phyloP scores from a whole-genome alignment of 2,113 vertebrate species.

The Sapayoa aenigma region DNA sequence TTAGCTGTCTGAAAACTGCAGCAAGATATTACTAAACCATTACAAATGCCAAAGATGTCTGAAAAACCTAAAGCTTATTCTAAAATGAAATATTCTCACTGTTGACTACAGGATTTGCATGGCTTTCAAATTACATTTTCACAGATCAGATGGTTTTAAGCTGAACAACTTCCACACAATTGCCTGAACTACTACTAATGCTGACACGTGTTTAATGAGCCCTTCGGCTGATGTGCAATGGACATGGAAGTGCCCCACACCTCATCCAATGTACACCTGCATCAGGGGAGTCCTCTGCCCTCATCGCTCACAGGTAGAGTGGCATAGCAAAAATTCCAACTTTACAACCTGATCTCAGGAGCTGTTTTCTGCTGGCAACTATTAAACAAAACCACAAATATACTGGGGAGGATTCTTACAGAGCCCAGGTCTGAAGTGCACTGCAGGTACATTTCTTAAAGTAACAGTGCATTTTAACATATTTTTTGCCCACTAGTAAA shows the following conservation, averaged over 20 bases:
- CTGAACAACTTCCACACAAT: not conserved
- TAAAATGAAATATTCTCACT: not conserved
- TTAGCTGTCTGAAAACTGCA: not conserved
- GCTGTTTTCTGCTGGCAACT: not conserved
- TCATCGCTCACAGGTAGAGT: not conserved
- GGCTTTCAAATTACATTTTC: not conserved
- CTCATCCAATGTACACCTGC: rapidly evolving
- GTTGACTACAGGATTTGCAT: not conserved
- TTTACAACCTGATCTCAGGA: not conserved
- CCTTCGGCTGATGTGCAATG: not conserved
- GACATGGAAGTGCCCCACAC: not conserved
- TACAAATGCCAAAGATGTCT: not conserved
- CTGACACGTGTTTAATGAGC: not conserved
- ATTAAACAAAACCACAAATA: not conserved
- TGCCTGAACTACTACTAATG: not conserved
- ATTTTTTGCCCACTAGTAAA: not conserved
- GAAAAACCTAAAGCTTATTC: not conserved
- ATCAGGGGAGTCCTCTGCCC: not conserved
- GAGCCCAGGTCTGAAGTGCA: not conserved
- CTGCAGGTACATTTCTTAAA: not conserved
- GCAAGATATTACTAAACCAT: not conserved
- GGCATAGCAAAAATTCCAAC: not conserved
- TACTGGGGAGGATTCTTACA: not conserved
- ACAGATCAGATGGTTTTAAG: not conserved
- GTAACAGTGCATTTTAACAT: not conserved